phyloP scores from a whole-genome alignment of 1,140 invertebrate species.

The Drosophila saltans region DNA sequence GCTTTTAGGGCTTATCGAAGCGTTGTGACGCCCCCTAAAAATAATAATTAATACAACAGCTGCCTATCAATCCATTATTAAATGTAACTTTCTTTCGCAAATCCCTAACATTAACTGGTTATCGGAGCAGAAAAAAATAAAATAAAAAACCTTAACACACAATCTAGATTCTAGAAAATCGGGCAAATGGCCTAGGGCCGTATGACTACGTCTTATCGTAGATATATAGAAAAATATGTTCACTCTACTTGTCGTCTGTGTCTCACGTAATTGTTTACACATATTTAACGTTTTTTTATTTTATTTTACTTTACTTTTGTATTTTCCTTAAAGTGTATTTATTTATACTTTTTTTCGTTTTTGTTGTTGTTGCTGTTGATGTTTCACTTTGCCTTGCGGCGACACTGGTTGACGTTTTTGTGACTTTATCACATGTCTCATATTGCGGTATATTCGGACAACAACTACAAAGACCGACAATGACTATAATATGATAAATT shows the following conservation, averaged over 20 bases:
- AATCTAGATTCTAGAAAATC: conserved; percentile 1
- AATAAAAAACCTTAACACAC: conserved; percentile 8
- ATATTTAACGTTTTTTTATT: conserved; percentile 58
- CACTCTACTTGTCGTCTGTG: conserved; percentile 35
- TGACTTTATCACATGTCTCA: conserved; percentile 81
- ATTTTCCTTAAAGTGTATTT: conserved; percentile 61
- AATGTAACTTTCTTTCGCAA: conserved; percentile 8
- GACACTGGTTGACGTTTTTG: conserved; percentile 72
- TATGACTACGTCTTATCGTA: conserved; percentile 52
- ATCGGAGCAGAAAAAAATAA: background rate
- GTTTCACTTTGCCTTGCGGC: conserved; percentile 71
- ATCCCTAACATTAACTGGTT: conserved; percentile 11
- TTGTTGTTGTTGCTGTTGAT: conserved; percentile 5
- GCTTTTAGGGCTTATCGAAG: conserved; percentile 46
- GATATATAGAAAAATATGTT: conserved; percentile 5
- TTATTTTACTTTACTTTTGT: conserved; percentile 26
- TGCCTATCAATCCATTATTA: conserved; percentile 6
- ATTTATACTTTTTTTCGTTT: conserved; percentile 66
- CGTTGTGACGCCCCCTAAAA: conserved; percentile 36
- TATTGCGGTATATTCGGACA: conserved; percentile 68
- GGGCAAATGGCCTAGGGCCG: conserved; percentile 37
- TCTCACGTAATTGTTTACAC: conserved; percentile 80
- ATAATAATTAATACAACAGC: conserved; percentile 11
- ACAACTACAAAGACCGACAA: conserved; percentile 13
- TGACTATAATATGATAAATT: conserved; percentile 27